Conservation (phyloP, 2,888 invertebrate species). For the Oxystoma pomonae region DNA sequence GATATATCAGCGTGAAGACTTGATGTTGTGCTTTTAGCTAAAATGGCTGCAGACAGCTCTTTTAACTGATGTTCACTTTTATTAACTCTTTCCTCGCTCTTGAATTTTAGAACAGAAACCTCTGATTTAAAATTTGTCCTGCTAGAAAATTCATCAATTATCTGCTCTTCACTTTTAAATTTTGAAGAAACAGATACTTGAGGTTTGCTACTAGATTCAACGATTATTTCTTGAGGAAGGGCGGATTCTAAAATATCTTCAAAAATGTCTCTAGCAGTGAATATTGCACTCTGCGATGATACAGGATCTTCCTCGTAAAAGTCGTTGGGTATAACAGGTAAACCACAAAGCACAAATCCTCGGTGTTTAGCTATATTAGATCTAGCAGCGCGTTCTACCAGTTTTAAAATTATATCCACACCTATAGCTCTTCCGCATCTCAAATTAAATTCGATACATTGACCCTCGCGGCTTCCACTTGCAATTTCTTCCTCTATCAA, state of each 20-base stretch:
- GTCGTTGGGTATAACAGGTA: slow-evolving; percentile 57
- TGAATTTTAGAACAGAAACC: not conserved
- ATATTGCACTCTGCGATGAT: slow-evolving; percentile 44
- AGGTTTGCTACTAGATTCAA: slow-evolving; percentile 16
- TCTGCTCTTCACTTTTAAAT: slow-evolving; percentile 17
- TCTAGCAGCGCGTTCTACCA: slow-evolving; percentile 53
- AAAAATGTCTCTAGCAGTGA: slow-evolving; percentile 44
- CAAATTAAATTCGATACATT: slow-evolving; percentile 56
- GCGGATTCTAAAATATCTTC: slow-evolving; percentile 37
- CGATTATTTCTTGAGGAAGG: not conserved
- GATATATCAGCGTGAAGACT: too few relatives aligned
- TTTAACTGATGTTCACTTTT: not conserved
- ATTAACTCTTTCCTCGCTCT: not conserved
- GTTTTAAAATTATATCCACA: slow-evolving; percentile 50
- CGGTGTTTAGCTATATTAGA: slow-evolving; percentile 53
- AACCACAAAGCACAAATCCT: slow-evolving; percentile 62
- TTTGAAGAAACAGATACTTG: slow-evolving; percentile 28
- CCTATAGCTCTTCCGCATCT: slow-evolving; percentile 52
- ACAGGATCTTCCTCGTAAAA: slow-evolving; percentile 43
- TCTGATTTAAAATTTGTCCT: slow-evolving; percentile 27
- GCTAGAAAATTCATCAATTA: slow-evolving; percentile 21
- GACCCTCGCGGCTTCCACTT: slow-evolving; percentile 54
- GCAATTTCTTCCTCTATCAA: slow-evolving; percentile 56
- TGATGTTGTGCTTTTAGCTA: not conserved
- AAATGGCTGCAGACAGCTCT: not conserved